Percentiles rank a stretch among this genome's conserved stretches.
Conservation (phyloP, 2,113 vertebrate genomes). For the Dipodomys spectabilis region DNA sequence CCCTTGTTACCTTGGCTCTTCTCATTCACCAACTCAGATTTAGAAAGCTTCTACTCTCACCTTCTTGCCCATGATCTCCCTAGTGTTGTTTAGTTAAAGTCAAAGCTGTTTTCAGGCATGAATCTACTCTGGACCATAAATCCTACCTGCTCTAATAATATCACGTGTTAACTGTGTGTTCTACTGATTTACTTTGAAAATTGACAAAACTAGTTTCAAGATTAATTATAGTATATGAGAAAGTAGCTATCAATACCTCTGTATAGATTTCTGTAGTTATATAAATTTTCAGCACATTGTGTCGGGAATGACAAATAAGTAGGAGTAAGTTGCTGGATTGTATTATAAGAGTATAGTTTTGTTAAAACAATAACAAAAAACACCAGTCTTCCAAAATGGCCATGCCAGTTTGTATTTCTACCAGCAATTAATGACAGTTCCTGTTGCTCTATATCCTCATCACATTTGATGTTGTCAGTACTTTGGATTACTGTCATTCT, state of each 20-base stretch:
- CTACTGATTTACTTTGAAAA: constrained; percentile 54
- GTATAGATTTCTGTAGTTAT: neutral
- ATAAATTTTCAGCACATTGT: neutral
- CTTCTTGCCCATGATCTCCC: no score
- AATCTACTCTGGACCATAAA: constrained; percentile 4
- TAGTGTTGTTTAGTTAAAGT: constrained; percentile 23
- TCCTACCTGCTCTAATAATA: constrained; percentile 12
- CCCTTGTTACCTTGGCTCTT: no score
- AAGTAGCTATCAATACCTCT: constrained; percentile 34
- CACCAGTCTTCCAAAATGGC: neutral
- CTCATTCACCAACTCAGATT: no score
- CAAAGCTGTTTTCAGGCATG: constrained; percentile 26
- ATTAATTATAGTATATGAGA: constrained; percentile 53
- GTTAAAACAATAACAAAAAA: neutral
- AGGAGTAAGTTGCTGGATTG: neutral
- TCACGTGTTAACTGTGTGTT: constrained; percentile 41
- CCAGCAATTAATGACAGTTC: neutral
- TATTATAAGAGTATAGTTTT: neutral
- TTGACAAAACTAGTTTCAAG: constrained; percentile 30
- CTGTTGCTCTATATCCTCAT: neutral
- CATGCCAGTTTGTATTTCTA: neutral
- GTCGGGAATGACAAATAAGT: neutral
- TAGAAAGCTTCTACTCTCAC: no score
- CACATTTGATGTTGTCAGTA: neutral
- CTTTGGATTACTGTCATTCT: neutral